Base-by-base conservation (phyloP, 2,888 invertebrate genomes). In the Spodoptera picta region DNA sequence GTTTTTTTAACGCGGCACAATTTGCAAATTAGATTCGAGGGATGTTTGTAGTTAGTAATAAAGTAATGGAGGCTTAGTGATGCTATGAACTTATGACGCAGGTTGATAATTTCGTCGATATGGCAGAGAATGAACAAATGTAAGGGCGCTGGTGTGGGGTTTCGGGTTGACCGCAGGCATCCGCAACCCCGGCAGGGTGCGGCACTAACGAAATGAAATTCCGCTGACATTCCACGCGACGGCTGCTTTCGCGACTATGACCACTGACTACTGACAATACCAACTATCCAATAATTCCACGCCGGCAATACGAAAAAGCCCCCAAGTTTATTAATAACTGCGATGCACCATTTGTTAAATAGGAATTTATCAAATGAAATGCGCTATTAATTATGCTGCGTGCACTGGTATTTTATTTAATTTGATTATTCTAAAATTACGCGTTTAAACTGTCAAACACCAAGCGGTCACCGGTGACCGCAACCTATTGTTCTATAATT, bases 201-300 rank as follows among this genome's bases (percentile, higher is more conserved):
- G 84, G 80, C 86, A 84, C 88, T 92, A 92, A 90, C 92, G 89
- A 94, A 93, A 94, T 94, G 90, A 93, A 94, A 94, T 94, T 94
- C 93, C 92, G 69, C 73, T 75, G 80, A 81, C 87, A 91, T 92
- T 87, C 91, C 90, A 75, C 80, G 81, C 78, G 73, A 77, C 81
- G 81, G 77, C 80, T 82, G 79, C 83, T 82, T 73, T 77, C 82
- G 83, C 85, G 84, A 79, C 82, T 81, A 76, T 79, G 73, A 81
- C 83, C 73, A 80, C 77, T 69, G 79, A 70, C 76, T 73, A 77
- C 75, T 77, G 73, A 83, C 79, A 85, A 79, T 81, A 77, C 80
- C 75, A 79, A 83, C 83, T 83, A 83, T 86, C 77, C 79, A 82
- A 85, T 84, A 86, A 83, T 75, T 74, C 69, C 65, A 71, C 46